Base-by-base conservation (phyloP, 37 sponge, comb jelly and placozoan species). In the Aplysina aerophoba region DNA sequence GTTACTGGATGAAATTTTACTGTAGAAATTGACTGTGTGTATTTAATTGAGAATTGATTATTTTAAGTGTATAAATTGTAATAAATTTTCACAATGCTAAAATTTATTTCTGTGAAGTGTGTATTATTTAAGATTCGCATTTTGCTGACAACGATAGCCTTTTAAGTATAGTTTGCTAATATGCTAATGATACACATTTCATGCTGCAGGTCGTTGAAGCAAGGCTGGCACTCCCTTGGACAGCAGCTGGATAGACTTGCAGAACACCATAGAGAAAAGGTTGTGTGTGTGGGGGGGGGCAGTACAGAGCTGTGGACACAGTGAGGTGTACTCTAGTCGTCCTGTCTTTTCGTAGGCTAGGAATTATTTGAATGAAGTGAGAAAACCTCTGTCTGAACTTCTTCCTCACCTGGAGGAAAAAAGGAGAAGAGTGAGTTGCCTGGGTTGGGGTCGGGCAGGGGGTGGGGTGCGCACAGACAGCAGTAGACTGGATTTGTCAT, bases 121-220 rank as follows among this genome's bases (percentile, higher is more conserved):
- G 59, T 58, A 58, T 58, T 58, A 58, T 19, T 19, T 58, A 15
- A 20, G 59, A 19, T 58, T 19, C 19, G 17, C 59, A 58, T 65
- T 57, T 57, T 15, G 17, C 17, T 17, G 59, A 57, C 59, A 17
- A 57, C 17, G 17, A 17, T 57, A 20, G 59, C 59, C 59, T 60
- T 5, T 19, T 35, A 58, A 81, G 6, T 36, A 81, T 81, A 28
- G 13, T 12, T 24, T 53, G 59, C 22, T 15, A 25, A 38, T 25
- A 28, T 17, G 39, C 80, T n/a, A n/a, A n/a, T n/a, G n/a, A n/a
- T n/a, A n/a, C n/a, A n/a, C n/a, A n/a, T n/a, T n/a, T n/a, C n/a
- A n/a, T n/a, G n/a, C n/a, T n/a, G n/a, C n/a, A 93, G 94, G 34
- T 84, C 94, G 4, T 36, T 93, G 53, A 93, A 90, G 79, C 72